Percentiles rank a stretch among this genome's conserved stretches.
phyloP scores from a whole-genome alignment of 2,888 invertebrate genomes.

The Chorisops tibialis region DNA sequence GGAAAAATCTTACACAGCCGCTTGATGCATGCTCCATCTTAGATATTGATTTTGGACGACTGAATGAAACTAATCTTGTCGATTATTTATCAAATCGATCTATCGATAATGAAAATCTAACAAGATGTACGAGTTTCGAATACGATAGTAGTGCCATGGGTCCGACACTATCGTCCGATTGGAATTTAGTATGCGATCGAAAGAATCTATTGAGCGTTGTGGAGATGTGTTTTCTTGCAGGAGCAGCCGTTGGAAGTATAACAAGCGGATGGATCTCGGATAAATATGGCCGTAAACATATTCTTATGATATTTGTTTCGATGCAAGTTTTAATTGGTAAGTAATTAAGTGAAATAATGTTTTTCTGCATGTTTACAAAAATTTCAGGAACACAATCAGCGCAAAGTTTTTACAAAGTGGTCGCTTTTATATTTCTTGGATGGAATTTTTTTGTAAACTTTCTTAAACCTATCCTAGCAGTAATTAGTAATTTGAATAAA shows the following conservation, averaged over 20 bases:
- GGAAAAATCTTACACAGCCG: constrained; percentile 57
- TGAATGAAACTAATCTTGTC: constrained; percentile 1
- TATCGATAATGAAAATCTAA: constrained; percentile 33
- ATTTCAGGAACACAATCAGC: no score
- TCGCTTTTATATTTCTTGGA: no score
- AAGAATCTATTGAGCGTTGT: constrained; percentile 57
- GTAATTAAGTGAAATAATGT: constrained; percentile 26
- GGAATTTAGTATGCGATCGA: constrained; percentile 59
- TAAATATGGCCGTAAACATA: constrained; percentile 62
- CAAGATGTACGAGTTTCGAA: constrained; percentile 50
- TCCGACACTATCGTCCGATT: constrained; percentile 59
- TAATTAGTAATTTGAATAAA: no score
- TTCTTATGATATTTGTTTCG: constrained; percentile 58
- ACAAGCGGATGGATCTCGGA: constrained; percentile 65
- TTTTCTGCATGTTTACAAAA: neutral
- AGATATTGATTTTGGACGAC: constrained; percentile 39
- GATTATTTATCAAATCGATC: constrained; percentile 30
- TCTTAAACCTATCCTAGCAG: no score
- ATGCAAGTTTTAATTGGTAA: constrained; percentile 58
- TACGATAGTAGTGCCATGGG: constrained; percentile 48
- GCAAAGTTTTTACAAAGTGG: no score
- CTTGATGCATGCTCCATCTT: constrained; percentile 53
- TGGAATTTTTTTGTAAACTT: no score
- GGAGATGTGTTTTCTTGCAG: constrained; percentile 64
- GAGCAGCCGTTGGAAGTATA: constrained; percentile 63